Conservation (phyloP, 2,113 vertebrate species). For the Tautogolabrus adspersus region DNA sequence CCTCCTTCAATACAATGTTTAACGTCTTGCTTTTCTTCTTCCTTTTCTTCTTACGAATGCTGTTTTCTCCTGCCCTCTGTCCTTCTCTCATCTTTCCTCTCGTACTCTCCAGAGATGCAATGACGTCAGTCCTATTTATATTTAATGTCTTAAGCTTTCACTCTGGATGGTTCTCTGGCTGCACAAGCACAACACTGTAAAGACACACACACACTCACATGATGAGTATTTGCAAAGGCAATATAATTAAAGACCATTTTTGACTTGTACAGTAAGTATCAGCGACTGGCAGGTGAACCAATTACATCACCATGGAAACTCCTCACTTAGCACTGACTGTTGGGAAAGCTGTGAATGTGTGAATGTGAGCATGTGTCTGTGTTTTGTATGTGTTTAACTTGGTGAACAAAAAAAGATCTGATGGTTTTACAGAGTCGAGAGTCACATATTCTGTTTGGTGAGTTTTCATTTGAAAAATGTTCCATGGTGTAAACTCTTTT, state of each 20-base stretch:
- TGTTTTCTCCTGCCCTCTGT: conserved; percentile 10
- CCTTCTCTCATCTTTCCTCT: conserved; percentile 12
- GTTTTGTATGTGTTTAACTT: conserved; percentile 1
- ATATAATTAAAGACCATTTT: conserved; percentile 52
- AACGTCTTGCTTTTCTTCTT: not conserved
- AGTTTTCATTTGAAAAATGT: not conserved
- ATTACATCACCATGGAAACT: conserved; percentile 72
- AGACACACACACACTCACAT: not conserved
- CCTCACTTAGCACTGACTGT: conserved; percentile 20
- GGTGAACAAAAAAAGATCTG: too few species aligned
- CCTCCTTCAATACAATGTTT: not conserved
- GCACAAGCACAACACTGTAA: not conserved
- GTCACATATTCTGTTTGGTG: not conserved
- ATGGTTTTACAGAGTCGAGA: not conserved
- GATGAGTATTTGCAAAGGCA: not conserved
- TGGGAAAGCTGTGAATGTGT: conserved; percentile 8
- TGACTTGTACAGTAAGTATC: conserved; percentile 52
- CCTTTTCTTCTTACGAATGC: conserved; percentile 6
- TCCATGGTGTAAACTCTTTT: not conserved
- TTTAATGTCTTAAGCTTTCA: conserved; percentile 61
- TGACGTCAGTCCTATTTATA: conserved; percentile 79
- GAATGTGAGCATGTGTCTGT: conserved; percentile 3
- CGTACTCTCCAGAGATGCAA: conserved; percentile 45
- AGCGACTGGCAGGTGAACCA: conserved; percentile 43
- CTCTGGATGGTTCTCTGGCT: conserved; percentile 43